Evolutionary conservation across 2,797 vertebrate species (phyloP).

Genomic region (Rhyacichthys aspro): DNA sequence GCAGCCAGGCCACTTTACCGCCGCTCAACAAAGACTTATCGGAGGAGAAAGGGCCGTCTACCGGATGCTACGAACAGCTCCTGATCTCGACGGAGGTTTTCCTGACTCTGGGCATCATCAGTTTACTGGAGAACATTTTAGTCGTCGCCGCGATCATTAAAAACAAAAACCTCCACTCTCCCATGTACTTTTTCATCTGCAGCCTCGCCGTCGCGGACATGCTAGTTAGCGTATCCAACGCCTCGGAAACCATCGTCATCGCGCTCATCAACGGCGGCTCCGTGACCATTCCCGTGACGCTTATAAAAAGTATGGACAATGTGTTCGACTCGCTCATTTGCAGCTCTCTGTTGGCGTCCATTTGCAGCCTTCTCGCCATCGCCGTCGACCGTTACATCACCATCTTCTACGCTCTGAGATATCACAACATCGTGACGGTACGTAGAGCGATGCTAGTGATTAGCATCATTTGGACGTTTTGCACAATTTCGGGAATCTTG

Average conservation of each 20-base stretch:
- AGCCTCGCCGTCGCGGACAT: slow-evolving; percentile 94
- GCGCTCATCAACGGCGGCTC: slow-evolving; percentile 86
- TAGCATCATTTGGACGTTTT: slow-evolving; percentile 88
- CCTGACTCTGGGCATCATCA: slow-evolving; percentile 90
- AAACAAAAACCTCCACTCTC: slow-evolving; percentile 95
- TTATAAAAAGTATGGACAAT: slow-evolving; percentile 92
- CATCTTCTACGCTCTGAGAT: slow-evolving; percentile 95
- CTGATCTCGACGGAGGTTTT: slow-evolving; percentile 93
- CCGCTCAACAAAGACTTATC: slow-evolving; percentile 61
- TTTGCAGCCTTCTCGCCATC: slow-evolving; percentile 94
- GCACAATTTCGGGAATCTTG: slow-evolving; percentile 85
- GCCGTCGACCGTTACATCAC: slow-evolving; percentile 95
- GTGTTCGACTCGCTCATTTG: slow-evolving; percentile 96
- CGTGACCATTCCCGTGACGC: slow-evolving; percentile 75
- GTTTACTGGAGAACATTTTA: slow-evolving; percentile 91
- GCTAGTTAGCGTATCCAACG: slow-evolving; percentile 94
- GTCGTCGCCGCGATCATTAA: slow-evolving; percentile 91
- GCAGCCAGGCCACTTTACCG: slow-evolving; percentile 77
- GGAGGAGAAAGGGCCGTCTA: slow-evolving; percentile 71
- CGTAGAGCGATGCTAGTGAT: slow-evolving; percentile 85
- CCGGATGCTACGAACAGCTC: slow-evolving; percentile 85
- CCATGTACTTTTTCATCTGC: slow-evolving; percentile 98
- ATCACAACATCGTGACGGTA: slow-evolving; percentile 93
- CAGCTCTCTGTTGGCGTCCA: slow-evolving; percentile 92
- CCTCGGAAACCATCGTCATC: slow-evolving; percentile 92